These are phyloP conservation scores for Panorpa germanica DNA, from an alignment of 2,888 invertebrate genomes.

Conservation along the genomic window DNA sequence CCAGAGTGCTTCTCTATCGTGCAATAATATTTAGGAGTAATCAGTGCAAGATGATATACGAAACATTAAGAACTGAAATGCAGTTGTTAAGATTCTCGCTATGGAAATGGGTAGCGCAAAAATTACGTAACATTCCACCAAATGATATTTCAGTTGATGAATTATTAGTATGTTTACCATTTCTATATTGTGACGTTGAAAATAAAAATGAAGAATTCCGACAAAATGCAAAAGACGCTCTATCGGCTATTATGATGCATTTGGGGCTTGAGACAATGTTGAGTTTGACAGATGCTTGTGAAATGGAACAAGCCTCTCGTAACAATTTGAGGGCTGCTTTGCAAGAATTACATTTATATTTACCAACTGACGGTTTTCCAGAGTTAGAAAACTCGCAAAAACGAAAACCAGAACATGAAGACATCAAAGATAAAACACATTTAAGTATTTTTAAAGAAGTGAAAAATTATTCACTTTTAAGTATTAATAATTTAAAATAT, in stretches of 20 bases:
- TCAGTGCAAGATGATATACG: conserved; percentile 72
- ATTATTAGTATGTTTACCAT: conserved; percentile 53
- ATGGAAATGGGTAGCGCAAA: conserved; percentile 70
- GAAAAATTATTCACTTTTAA: conserved; percentile 59
- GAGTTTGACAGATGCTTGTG: conserved; percentile 23
- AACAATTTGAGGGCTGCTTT: conserved; percentile 56
- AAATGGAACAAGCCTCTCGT: conserved; percentile 49
- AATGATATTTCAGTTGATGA: conserved; percentile 70
- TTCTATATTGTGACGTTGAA: conserved; percentile 65
- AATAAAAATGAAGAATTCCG: conserved; percentile 84
- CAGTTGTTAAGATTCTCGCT: conserved; percentile 65
- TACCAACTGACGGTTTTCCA: conserved; percentile 32
- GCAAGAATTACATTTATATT: conserved; percentile 67
- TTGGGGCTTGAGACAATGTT: conserved; percentile 43
- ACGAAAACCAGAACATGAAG: conserved; percentile 1
- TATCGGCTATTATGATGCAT: conserved; percentile 85
- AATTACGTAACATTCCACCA: conserved; percentile 49
- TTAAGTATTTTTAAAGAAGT: conserved; percentile 60
- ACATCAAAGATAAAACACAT: conserved; percentile 20
- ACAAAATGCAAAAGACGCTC: conserved; percentile 75
- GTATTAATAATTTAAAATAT: conserved; percentile 72
- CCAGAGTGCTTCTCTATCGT: conserved; percentile 58
- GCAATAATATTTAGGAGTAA: conserved; percentile 74
- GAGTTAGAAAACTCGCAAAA: conserved; percentile 12
- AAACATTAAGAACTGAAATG: conserved; percentile 70